phyloP scores from a whole-genome alignment of 2,113 vertebrate species.

The Anguilla rostrata region DNA sequence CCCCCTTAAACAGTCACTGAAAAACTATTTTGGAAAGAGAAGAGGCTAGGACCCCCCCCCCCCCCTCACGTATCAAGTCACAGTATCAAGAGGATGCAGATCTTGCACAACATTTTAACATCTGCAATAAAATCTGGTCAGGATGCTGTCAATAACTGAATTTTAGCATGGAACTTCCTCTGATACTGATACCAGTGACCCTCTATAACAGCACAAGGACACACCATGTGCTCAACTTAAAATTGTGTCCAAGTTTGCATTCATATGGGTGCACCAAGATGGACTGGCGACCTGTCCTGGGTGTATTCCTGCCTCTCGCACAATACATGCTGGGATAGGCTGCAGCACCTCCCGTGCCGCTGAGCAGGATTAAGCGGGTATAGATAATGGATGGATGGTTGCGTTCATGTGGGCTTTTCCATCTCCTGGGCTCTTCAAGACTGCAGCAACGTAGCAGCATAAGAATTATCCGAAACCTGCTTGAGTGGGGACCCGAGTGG shows the following conservation, averaged over 20 bases:
- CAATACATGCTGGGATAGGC: too few relatives aligned
- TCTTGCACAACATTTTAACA: background rate
- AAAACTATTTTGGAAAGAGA: background rate
- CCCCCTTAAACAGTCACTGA: background rate
- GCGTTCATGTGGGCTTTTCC: background rate
- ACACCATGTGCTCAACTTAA: background rate
- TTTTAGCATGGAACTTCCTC: background rate
- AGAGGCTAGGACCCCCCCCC: background rate
- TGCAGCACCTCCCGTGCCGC: too few relatives aligned
- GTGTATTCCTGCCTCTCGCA: too few relatives aligned
- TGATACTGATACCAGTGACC: background rate
- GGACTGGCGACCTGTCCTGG: too few relatives aligned
- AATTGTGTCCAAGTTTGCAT: background rate
- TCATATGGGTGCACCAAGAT: background rate
- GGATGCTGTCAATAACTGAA: background rate
- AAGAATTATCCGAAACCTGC: background rate
- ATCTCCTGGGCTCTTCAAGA: background rate
- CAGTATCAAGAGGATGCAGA: background rate
- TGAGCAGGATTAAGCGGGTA: too few relatives aligned
- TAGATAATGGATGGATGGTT: background rate
- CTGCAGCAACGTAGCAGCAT: background rate
- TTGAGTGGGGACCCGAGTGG: too few relatives aligned
- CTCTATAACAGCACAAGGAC: background rate
- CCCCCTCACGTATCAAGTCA: background rate
- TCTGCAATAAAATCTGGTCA: background rate